These are phyloP conservation scores for Drosophila ercepeae DNA, from an alignment of 1,140 invertebrate species.

Conservation along the genomic window DNA sequence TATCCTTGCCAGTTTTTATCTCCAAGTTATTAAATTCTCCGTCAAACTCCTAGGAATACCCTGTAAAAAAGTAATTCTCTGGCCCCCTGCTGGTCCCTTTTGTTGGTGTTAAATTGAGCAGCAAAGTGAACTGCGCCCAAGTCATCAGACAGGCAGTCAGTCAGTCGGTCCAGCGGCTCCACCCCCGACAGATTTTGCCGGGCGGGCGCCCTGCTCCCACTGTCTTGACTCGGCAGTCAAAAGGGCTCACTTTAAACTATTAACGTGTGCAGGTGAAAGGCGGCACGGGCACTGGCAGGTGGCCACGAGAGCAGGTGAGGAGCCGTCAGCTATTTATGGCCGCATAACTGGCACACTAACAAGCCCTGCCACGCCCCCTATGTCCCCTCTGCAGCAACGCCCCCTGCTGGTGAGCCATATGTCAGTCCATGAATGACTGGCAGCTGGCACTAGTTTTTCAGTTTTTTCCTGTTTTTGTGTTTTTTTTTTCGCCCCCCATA, in stretches of 20 bases:
- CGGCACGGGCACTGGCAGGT: neutral
- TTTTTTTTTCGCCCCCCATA: conserved; percentile 13
- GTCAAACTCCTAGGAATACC: neutral
- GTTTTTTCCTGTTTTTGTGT: no score
- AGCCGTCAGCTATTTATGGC: conserved; percentile 72
- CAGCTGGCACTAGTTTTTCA: conserved; percentile 33
- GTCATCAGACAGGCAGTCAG: conserved; percentile 17
- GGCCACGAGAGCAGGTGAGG: conserved; percentile 26
- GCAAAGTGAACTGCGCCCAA: conserved; percentile 49
- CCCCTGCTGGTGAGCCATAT: conserved; percentile 53
- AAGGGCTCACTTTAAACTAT: conserved; percentile 76
- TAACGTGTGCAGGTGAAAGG: conserved; percentile 56
- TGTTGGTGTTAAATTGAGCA: conserved; percentile 77
- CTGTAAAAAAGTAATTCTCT: conserved; percentile 28
- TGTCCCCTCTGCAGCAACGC: no score
- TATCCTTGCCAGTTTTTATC: no score
- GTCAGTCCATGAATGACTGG: conserved; percentile 67
- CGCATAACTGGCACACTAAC: conserved; percentile 74
- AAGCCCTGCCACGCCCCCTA: conserved; percentile 19
- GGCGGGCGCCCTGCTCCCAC: neutral
- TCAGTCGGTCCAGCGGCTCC: conserved; percentile 6
- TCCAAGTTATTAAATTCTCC: no score
- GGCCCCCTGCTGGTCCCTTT: conserved; percentile 27
- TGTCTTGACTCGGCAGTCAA: conserved; percentile 39
- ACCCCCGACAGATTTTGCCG: neutral